Base-by-base conservation (phyloP, 2,797 vertebrate genomes). In the Sternotherus odoratus region DNA sequence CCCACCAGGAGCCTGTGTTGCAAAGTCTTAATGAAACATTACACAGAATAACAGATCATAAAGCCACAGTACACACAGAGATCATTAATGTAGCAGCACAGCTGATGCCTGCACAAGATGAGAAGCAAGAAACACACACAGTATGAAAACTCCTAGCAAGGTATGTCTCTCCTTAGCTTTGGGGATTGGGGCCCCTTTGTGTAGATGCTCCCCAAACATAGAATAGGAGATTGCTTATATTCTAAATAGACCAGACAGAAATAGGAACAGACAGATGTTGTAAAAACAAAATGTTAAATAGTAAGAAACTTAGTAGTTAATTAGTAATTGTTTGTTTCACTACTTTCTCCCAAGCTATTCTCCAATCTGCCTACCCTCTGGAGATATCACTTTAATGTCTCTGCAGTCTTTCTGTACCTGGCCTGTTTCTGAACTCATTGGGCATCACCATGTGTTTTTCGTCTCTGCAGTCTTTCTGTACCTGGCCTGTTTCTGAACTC, bases 41-140 rank as follows among this genome's bases (percentile, higher is more conserved):
- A 80, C 82, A 83, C 87, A 86, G 87, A 92, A 94, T 79, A 92
- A 77, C 74, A 92, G 95, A 86, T 95, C 86, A 66, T 82, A 93
- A 94, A 92, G 87, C 87, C 79, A 80, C 92, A 91, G 87, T 91
- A 90, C 82, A 39, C 87, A 28, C 87, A 48, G 50, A 69, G 81
- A 60, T 74, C 94, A 33, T 85, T 85, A 92, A 69, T 5, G 36
- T 39, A 26, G 6, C 3, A 12, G 51, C 82, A 13, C 1, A 12
- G 84, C 87, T 78, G 91, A 88, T 72, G 63, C 79, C 86, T 12
- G 43, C 56, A 1, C 83, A 66, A 77, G 80, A 13, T 46, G 36
- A 24, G 69, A 46, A 49, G 78, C 63, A 88, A 11, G 66, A 21
- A 83, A 39, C 53, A 23, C 2, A 1, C 23, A 77, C 0, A 2